Percentiles rank a stretch among this genome's conserved stretches.
Conservation (phyloP, 2,113 vertebrate genomes). For the Sebastes fasciatus region DNA sequence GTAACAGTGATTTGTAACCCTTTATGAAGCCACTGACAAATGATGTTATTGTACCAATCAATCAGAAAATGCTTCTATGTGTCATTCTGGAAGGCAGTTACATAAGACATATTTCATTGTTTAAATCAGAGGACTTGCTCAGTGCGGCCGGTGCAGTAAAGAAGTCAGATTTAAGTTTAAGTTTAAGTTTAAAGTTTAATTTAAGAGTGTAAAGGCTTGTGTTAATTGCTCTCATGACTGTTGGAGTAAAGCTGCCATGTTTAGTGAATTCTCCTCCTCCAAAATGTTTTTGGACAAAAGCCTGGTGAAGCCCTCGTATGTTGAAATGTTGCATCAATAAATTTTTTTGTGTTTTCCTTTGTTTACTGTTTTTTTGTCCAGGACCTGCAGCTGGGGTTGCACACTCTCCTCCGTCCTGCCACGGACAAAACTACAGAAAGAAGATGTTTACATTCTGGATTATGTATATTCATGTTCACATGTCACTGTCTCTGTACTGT, state of each 20-base stretch:
- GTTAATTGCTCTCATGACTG: neutral
- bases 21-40: neutral
- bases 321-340: neutral
- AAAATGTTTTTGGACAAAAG: neutral
- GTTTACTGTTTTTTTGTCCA: neutral
- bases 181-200: neutral
- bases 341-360: neutral
- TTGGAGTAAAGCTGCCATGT: neutral
- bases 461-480: slow-evolving; percentile 18
- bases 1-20: neutral
- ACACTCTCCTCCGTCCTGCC: neutral
- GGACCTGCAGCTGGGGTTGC: neutral
- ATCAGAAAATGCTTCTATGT: neutral
- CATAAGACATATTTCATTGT: neutral
- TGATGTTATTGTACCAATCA: neutral
- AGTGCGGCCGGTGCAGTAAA: too few species aligned
- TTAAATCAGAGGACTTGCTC: neutral
- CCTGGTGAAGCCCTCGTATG: too few species aligned
- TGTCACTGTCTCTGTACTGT: slow-evolving; percentile 1
- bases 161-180: neutral
- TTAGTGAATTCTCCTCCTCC: neutral
- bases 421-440: neutral
- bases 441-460: neutral
- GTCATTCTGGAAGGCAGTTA: neutral
- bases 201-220: neutral